These are phyloP conservation scores for Microcebus tavaratra DNA, from an alignment of 2,113 vertebrate genomes.

Conservation along the genomic window DNA sequence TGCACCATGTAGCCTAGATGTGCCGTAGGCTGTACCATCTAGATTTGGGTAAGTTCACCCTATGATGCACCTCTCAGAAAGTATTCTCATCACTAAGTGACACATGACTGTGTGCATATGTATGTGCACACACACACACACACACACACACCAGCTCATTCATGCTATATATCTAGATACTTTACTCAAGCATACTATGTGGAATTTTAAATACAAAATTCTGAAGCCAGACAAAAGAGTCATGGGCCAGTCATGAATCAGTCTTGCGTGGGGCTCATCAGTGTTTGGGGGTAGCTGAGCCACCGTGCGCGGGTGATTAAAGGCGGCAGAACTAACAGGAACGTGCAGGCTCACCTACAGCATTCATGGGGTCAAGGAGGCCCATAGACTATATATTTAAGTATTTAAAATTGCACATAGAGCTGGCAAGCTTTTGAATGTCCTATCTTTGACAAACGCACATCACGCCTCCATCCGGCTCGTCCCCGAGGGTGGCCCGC, in stretches of 20 bases:
- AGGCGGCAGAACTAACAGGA: neutral
- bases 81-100: neutral
- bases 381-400: neutral
- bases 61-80: neutral
- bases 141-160: neutral
- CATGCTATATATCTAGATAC: neutral
- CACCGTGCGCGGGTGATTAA: neutral
- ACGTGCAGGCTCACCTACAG: neutral
- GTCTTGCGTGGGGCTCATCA: neutral
- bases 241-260: neutral
- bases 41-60: neutral
- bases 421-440: neutral
- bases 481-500: neutral
- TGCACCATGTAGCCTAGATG: too few relatives aligned
- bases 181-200: neutral
- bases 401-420: neutral
- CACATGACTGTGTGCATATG: neutral
- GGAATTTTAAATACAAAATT: neutral
- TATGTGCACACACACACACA: neutral
- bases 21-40: neutral
- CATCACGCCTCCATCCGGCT: too few relatives aligned
- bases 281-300: neutral
- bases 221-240: neutral
- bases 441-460: neutral
- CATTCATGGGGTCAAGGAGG: neutral